phyloP scores from a whole-genome alignment of 2,113 vertebrate genomes.

The Leptodactylus fuscus region DNA sequence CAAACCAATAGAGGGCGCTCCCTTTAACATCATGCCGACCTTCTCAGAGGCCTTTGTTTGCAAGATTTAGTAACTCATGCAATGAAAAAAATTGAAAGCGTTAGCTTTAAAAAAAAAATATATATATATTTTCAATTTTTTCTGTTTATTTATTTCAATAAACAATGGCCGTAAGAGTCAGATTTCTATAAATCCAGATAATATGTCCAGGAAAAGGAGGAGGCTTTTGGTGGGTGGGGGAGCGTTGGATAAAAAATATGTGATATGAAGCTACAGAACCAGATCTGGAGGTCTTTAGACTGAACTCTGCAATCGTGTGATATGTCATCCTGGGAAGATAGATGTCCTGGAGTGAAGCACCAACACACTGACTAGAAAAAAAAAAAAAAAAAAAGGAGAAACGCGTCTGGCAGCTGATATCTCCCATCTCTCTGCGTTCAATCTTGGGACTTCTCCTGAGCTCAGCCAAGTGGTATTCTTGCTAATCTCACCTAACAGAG shows the following conservation, averaged over 20 bases:
- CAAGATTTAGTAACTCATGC: too few species aligned
- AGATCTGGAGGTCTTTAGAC: constrained; percentile 29
- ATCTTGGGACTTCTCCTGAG: not conserved
- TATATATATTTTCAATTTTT: not conserved
- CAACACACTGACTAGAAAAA: not conserved
- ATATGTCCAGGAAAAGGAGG: not conserved
- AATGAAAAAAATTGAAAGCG: too few species aligned
- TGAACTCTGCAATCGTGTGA: constrained; percentile 22
- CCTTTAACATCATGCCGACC: too few species aligned
- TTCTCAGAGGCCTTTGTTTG: too few species aligned
- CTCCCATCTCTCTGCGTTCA: not conserved
- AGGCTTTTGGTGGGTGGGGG: not conserved
- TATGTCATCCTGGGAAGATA: constrained; percentile 48
- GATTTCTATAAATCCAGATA: constrained; percentile 18
- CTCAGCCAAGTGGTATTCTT: not conserved
- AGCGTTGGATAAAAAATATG: not conserved
- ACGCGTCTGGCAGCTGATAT: not conserved
- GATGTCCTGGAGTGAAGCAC: constrained; percentile 26
- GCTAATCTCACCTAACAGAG: constrained; percentile 46
- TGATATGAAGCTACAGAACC: constrained; percentile 9
- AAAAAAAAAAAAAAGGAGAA: not conserved
- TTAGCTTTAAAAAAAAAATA: too few species aligned
- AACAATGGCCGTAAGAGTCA: not conserved
- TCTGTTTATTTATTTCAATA: not conserved
- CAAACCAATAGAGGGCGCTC: too few species aligned